Base-by-base conservation (phyloP, 2,113 vertebrate genomes). In the Antennarius striatus region DNA sequence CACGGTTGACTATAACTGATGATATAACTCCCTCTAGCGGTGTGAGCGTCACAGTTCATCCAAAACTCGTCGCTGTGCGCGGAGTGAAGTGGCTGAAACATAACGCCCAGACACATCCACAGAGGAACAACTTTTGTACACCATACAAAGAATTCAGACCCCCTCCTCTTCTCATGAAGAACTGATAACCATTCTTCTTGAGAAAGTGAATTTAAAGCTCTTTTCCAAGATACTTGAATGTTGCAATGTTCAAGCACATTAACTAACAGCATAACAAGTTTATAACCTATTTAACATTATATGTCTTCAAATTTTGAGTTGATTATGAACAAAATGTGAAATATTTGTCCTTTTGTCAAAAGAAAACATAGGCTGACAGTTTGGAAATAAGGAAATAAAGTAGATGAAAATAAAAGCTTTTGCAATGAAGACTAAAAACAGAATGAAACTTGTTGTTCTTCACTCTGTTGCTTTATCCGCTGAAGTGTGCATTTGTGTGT, bases 21-120 rank as follows among this genome's bases (percentile, higher is more conserved):
- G 32, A 4, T 36, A 64, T 84, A 61, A 57, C 50, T 56, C 86
- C 84, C 82, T 83, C 86, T 86, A 69, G 82, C 79, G 88, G 67
- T 56, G 0, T 62, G 50, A 46, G 49, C 0, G 0, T 49, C 17
- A 57, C 62, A 79, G 1, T 73, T 43, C 81, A 69, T 1, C 17
- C 17, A 66, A 22, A 29, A 8, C 3, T 28, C 8, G 16, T 17
- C 7, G 4, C 6, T 16, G 6, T 4, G 7, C 5, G 12, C 32
- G 5, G 32, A 36, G 32, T 36, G 4, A 4, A 48, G 12, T 40
- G 8, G 15, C 0, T 11, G 15, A 3, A n/a, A 50, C 5, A 17
- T 7, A 36, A 15, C 47, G 39, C 12, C 6, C 32, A 40, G 46
- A 13, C 12, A 66, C 8, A 12, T 1, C 32, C 3, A 28, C 49